Percentiles rank a stretch among this genome's conserved stretches.
Conservation (phyloP, 2,113 vertebrate genomes). For the Psittacula cyanocephala region DNA sequence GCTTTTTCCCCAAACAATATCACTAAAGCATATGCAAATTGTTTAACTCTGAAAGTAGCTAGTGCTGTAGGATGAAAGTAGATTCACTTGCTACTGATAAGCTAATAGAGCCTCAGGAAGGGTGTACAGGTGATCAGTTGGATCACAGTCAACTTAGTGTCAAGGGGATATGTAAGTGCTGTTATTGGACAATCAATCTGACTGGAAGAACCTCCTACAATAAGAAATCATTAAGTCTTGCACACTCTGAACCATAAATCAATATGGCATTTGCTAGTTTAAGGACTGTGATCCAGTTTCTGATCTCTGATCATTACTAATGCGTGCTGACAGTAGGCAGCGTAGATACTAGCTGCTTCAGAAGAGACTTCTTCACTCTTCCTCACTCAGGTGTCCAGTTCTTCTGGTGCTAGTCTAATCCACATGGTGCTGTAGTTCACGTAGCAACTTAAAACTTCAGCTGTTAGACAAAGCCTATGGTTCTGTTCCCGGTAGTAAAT, state of each 20-base stretch:
- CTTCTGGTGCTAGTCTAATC: conserved; percentile 72
- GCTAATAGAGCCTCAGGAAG: conserved; percentile 79
- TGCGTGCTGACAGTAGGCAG: conserved; percentile 74
- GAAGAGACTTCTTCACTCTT: conserved; percentile 70
- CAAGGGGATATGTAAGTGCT: not conserved
- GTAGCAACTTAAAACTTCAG: conserved; percentile 47
- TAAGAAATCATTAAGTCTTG: not conserved
- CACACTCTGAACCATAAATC: not conserved
- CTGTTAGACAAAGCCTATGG: conserved; percentile 33
- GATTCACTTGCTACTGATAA: conserved; percentile 79
- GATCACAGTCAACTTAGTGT: conserved; percentile 74
- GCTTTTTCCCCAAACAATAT: conserved; percentile 81
- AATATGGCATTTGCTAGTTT: conserved; percentile 22
- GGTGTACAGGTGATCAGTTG: conserved; percentile 76
- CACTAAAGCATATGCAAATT: conserved; percentile 85
- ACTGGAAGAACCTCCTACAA: not conserved
- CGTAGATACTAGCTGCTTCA: conserved; percentile 79
- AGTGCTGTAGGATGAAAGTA: conserved; percentile 78
- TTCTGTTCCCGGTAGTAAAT: conserved; percentile 23
- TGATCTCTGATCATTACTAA: conserved; percentile 80
- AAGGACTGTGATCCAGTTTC: conserved; percentile 81
- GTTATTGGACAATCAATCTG: not conserved
- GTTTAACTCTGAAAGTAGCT: conserved; percentile 83
- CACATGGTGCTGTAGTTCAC: conserved; percentile 24
- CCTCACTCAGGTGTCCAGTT: conserved; percentile 74